phyloP scores from a whole-genome alignment of 2,113 vertebrate genomes.

The Hippocampus barbouri region DNA sequence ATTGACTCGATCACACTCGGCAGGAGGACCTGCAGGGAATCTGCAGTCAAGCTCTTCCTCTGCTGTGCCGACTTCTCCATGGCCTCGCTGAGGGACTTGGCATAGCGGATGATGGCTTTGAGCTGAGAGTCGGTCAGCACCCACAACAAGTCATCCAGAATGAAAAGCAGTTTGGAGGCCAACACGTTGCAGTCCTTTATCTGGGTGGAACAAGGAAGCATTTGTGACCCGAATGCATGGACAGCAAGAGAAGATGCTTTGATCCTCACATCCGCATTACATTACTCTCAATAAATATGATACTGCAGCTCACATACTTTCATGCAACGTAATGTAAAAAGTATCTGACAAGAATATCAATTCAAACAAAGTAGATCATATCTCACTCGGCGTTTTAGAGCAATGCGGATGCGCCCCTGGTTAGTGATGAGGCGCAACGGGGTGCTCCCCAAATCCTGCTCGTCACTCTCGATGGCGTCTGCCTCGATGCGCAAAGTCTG shows the following conservation, averaged over 20 bases:
- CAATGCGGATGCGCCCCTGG: slow-evolving; percentile 91
- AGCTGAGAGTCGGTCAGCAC: slow-evolving; percentile 96
- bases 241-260: background rate
- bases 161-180: slow-evolving; percentile 92
- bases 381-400: slow-evolving; percentile 91
- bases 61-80: slow-evolving; percentile 95
- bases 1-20: background rate
- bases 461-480: slow-evolving; percentile 87
- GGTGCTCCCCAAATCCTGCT: slow-evolving; percentile 86
- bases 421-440: slow-evolving; percentile 95
- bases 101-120: slow-evolving; percentile 95
- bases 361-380: background rate
- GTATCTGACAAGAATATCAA: background rate
- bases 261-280: background rate
- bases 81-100: slow-evolving; percentile 91
- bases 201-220: slow-evolving; percentile 58
- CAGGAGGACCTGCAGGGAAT: slow-evolving; percentile 70
- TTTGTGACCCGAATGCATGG: background rate
- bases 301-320: background rate
- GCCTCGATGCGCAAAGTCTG: slow-evolving; percentile 94
- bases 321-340: background rate
- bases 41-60: slow-evolving; percentile 80
- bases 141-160: slow-evolving; percentile 95
- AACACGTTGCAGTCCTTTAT: slow-evolving; percentile 96
- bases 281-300: background rate